Evolutionary conservation across 2,797 vertebrate genomes (phyloP), one percentile per base, ranked within the genome.

Genomic region (Mastacembelus armatus): DNA sequence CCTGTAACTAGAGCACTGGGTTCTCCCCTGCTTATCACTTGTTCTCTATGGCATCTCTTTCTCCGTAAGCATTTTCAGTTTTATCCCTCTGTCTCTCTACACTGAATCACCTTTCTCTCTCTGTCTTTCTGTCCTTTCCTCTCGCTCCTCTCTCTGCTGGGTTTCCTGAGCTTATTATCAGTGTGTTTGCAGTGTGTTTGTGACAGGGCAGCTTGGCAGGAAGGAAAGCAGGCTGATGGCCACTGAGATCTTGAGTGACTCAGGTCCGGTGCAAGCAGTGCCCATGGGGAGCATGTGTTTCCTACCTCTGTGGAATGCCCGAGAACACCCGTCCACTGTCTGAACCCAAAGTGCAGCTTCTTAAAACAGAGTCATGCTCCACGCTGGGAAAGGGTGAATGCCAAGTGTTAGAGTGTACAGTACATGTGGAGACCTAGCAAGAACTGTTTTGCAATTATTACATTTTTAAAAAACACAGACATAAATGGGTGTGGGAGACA

Each of bases 151-250:
- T 64, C 47, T 57, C 51, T 51, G 40, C 66, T 45, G 55, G 18
- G 68, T 67, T 90, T 91, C 88, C 88, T 85, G 78, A 62, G 45
- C 49, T 43, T 78, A 85, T 85, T 91, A 89, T 92, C 87, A 67
- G 71, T 62, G 80, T 80, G 83, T 79, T 82, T 71, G 81, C 87
- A 84, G 84, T 19, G 44, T 86, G 85, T 88, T 88, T 89, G 83
- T 87, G 89, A 90, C 79, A 71, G 88, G 81, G 76, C 77, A 85
- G 87, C 88, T 85, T 79, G 83, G 78, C 92, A 93, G 92, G 92
- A 94, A 92, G 91, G 90, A 92, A 92, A 87, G 80, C 88, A 58
- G 71, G 78, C 88, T 45, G 89, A 90, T 92, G 89, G 84, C 85
- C 87, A 80, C 78, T 77, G 88, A 78, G 85, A 89, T 86, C 74